phyloP scores from a whole-genome alignment of 1,140 invertebrate genomes.

The Habropoda laboriosa region DNA sequence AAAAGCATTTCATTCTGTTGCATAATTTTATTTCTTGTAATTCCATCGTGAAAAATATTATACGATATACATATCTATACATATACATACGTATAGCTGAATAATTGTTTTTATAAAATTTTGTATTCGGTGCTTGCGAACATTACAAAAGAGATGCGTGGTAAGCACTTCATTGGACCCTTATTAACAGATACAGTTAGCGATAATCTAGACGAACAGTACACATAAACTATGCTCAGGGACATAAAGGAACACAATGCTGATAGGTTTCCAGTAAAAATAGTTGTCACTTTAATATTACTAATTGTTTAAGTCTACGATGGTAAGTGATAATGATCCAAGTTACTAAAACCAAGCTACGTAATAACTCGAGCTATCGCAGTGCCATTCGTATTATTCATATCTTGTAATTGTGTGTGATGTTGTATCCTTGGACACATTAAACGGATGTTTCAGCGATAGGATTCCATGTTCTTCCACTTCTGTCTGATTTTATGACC shows the following conservation, averaged over 20 bases:
- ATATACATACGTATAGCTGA: no score
- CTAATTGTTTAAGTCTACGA: neutral
- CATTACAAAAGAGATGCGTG: neutral
- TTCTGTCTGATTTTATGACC: no score
- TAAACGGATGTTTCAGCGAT: no score
- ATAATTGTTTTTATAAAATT: neutral
- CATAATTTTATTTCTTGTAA: constrained; percentile 2
- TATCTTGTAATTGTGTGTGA: no score
- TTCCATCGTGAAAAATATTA: neutral
- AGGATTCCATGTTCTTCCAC: no score
- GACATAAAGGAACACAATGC: neutral
- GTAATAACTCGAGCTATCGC: no score
- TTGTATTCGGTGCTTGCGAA: neutral
- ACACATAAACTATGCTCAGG: neutral
- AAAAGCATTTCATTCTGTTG: neutral
- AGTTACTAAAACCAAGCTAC: neutral
- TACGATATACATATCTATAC: no score
- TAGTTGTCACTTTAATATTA: neutral
- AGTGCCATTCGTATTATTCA: no score
- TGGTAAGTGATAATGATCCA: neutral
- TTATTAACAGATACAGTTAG: constrained; percentile 5
- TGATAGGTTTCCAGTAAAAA: neutral
- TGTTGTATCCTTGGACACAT: no score
- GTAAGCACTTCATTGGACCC: constrained; percentile 7
- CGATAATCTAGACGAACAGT: neutral